Evolutionary conservation across 2,113 vertebrate genomes (phyloP).

Genomic region (Mola mola): DNA sequence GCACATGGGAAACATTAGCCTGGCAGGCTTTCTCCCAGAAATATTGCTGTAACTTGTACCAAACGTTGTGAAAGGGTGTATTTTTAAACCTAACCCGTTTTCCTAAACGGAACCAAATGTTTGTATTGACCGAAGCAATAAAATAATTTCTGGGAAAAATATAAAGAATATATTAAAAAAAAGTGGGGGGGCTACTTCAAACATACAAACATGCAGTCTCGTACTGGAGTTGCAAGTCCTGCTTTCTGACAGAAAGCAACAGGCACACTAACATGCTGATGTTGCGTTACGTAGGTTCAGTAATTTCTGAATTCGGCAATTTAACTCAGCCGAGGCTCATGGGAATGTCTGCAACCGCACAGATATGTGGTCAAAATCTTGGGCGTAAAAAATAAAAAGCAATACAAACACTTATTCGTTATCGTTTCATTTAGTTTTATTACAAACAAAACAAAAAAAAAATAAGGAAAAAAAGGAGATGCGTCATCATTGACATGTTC

Average conservation of each 20-base stretch:
- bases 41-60: too few relatives aligned
- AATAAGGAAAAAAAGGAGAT: slow-evolving; percentile 67
- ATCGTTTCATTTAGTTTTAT: slow-evolving; percentile 81
- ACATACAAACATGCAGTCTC: too few relatives aligned
- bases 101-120: background rate
- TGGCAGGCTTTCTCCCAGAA: too few relatives aligned
- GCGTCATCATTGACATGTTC: slow-evolving; percentile 79
- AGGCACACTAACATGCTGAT: too few relatives aligned
- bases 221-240: too few relatives aligned
- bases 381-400: slow-evolving; percentile 3
- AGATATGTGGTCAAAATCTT: background rate
- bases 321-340: too few relatives aligned
- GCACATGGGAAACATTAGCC: background rate
- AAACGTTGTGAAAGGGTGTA: background rate
- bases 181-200: too few relatives aligned
- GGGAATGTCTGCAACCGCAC: too few relatives aligned
- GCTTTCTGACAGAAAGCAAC: too few relatives aligned
- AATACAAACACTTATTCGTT: slow-evolving; percentile 24
- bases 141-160: background rate
- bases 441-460: slow-evolving; percentile 82
- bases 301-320: too few relatives aligned
- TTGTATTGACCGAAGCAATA: background rate
- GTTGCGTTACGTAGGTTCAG: too few relatives aligned
- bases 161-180: background rate
- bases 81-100: too few relatives aligned